Percentiles rank a stretch among this genome's conserved stretches.
These are phyloP conservation scores for Saccostrea cuccullata DNA, from an alignment of 1,140 invertebrate species.

Conservation along the genomic window DNA sequence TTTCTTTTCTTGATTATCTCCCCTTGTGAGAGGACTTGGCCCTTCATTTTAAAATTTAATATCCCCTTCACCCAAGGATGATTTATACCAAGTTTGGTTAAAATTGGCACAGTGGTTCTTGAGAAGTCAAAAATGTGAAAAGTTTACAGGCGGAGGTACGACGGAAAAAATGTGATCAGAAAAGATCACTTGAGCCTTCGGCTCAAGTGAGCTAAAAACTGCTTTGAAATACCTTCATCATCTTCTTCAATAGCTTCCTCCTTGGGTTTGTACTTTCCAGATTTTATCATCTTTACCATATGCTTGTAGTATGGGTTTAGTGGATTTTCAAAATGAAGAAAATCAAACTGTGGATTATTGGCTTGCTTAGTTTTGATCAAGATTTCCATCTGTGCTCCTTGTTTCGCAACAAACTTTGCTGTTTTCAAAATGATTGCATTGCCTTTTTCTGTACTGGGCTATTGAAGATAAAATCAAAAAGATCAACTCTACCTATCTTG, in stretches of 20 bases:
- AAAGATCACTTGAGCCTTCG: no score
- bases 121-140: no score
- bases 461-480: constrained; percentile 67
- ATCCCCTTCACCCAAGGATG: no score
- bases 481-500: not conserved
- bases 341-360: constrained; percentile 95
- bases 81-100: no score
- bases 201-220: no score
- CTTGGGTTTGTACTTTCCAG: constrained; percentile 82
- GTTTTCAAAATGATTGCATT: constrained; percentile 98
- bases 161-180: no score
- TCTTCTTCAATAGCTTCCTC: constrained; percentile 51
- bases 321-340: constrained; percentile 90
- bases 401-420: constrained; percentile 93
- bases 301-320: constrained; percentile 95
- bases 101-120: no score
- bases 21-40: no score
- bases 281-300: constrained; percentile 80
- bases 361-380: constrained; percentile 97
- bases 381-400: constrained; percentile 99
- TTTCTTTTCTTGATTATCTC: no score
- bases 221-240: not conserved
- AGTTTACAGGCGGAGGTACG: no score
- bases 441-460: constrained; percentile 95
- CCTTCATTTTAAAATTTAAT: no score